Evolutionary conservation across 2,888 invertebrate genomes (phyloP).

Genomic region (Charanyca ferruginea): DNA sequence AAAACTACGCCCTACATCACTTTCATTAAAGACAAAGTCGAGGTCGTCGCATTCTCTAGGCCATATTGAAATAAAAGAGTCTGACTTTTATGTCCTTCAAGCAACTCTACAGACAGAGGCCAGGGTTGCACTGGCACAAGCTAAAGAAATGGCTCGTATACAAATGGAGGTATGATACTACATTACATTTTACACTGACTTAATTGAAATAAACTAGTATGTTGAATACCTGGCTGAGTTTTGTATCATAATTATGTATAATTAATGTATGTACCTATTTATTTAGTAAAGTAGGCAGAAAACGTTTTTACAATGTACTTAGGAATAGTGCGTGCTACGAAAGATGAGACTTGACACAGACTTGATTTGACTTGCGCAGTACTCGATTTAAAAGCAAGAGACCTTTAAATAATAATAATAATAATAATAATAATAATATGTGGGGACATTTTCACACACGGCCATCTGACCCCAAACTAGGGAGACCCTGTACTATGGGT

Average conservation of each 20-base stretch:
- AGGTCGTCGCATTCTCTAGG: constrained; percentile 88
- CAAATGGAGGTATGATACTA: constrained; percentile 94
- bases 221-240: constrained; percentile 18
- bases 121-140: constrained; percentile 96
- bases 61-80: constrained; percentile 90
- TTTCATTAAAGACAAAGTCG: constrained; percentile 86
- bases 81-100: constrained; percentile 95
- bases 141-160: constrained; percentile 97
- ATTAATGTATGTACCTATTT: constrained; percentile 17
- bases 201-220: neutral
- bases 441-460: too few relatives aligned
- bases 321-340: too few relatives aligned
- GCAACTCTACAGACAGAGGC: constrained; percentile 96
- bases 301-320: neutral
- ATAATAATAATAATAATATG: too few relatives aligned
- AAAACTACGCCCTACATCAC: constrained; percentile 85
- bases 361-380: too few relatives aligned
- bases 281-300: neutral
- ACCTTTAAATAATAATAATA: too few relatives aligned
- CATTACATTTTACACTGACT: neutral
- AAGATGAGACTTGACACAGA: too few relatives aligned
- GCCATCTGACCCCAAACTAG: too few relatives aligned
- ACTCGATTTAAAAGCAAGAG: too few relatives aligned
- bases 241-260: constrained; percentile 23
- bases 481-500: too few relatives aligned